Base-by-base conservation (phyloP, 2,888 invertebrate genomes). In the Eulithis testata region DNA sequence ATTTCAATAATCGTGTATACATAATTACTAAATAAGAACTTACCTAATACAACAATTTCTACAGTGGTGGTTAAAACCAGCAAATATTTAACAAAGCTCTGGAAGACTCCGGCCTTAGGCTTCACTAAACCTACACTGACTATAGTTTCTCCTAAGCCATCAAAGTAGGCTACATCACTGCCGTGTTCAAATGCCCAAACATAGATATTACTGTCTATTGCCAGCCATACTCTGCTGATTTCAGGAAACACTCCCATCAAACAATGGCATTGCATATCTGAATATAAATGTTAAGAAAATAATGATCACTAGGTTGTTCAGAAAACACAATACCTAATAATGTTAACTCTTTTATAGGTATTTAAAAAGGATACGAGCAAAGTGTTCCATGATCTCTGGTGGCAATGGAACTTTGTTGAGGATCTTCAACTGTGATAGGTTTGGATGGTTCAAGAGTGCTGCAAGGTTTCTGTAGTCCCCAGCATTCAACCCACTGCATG, bases 141-240 rank as follows among this genome's bases (percentile, higher is more conserved):
- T 79, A 99, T 99, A 1, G 98, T 96, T 87, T 99, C 98, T 74
- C 96, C 97, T 1, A 99, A 94, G 0, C 98, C 98, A 94, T 99
- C 99, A 90, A 97, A 99, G 88, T 98, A 99, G 0, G 99, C 98
- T 36, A 99, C 96, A 94, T 99, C 99, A 69, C 96, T 95, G 57
- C 98, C 97, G 89, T 98, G 97, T 88, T 99, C 98, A 91, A 98
- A 99, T 36, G 98, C 97, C 99, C 99, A 99, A 44, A 99, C 95
- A 93, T 98, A 99, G 76, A 99, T 97, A 90, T 99, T 98, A 78
- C 98, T 98, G 85, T 99, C 99, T 75, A 99, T 98, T 5, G 98
- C 98, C 62, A 99, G 93, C 99, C 99, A 99, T 0, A 99, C 99
- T 81, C 99, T 94, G 61, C 96, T 97, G 73, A 99, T 98, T 87